These are phyloP conservation scores for Brassicogethes aeneus DNA, from an alignment of 2,888 invertebrate genomes.

Conservation along the genomic window DNA sequence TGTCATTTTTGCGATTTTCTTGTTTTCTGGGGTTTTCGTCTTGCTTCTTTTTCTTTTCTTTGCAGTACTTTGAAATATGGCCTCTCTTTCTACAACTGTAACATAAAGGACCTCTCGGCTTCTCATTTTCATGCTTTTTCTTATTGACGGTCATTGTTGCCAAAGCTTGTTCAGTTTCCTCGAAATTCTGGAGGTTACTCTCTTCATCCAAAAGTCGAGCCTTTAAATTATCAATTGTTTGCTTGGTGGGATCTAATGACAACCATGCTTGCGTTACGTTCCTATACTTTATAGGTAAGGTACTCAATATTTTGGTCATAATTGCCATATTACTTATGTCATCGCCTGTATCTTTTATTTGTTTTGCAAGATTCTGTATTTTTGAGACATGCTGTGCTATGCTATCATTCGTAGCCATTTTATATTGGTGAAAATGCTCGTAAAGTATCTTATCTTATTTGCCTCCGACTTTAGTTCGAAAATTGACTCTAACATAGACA, in stretches of 20 bases:
- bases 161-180: constrained; percentile 12
- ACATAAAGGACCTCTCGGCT: constrained; percentile 7
- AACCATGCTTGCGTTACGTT: constrained; percentile 20
- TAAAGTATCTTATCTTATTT: neutral
- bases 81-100: constrained; percentile 17
- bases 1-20: constrained; percentile 4
- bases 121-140: neutral
- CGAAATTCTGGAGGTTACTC: constrained; percentile 8
- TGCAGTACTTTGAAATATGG: constrained; percentile 13
- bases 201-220: constrained; percentile 19
- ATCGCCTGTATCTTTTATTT: neutral
- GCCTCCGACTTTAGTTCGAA: neutral
- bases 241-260: constrained; percentile 15
- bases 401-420: neutral
- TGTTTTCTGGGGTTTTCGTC: no score
- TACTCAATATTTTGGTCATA: constrained; percentile 18
- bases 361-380: neutral
- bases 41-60: constrained; percentile 3
- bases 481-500: neutral
- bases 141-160: constrained; percentile 3
- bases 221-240: constrained; percentile 17
- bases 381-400: no score
- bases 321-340: neutral
- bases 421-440: neutral
- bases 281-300: constrained; percentile 13